A percentile compares a stretch with the other conserved stretches of the same genome.
Conservation (phyloP, 2,113 vertebrate species). For the Hemichromis elongatus region DNA sequence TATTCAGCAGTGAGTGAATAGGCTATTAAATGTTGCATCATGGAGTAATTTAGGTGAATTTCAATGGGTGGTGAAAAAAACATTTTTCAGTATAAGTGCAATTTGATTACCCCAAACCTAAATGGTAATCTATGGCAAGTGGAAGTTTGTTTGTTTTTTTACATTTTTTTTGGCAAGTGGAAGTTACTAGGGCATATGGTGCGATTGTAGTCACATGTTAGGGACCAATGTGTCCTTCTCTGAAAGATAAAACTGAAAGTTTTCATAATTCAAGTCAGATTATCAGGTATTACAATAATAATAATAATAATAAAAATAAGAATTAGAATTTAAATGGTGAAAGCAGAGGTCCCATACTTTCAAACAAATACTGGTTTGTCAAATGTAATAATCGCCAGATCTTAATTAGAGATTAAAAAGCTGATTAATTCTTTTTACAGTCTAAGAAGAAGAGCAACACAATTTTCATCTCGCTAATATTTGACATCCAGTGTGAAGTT, state of each 20-base stretch:
- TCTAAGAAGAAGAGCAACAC: neutral
- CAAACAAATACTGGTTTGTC: neutral
- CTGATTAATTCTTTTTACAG: neutral
- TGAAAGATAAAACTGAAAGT: neutral
- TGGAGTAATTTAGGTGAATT: neutral
- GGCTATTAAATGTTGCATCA: neutral
- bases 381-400: neutral
- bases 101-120: neutral
- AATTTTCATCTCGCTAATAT: neutral
- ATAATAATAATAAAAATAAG: neutral
- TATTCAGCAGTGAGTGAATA: slow-evolving; percentile 1
- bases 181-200: neutral
- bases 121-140: neutral
- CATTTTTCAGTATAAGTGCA: neutral
- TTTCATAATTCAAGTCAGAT: neutral
- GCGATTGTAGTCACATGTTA: neutral
- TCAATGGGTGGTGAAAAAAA: neutral
- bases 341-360: neutral
- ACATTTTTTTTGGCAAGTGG: neutral
- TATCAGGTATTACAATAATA: neutral
- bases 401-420: neutral
- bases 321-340: neutral
- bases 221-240: neutral
- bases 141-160: too few species aligned
- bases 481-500: neutral